These are phyloP conservation scores for Rhegmatorhina hoffmannsi DNA, from an alignment of 2,113 vertebrate species.

Conservation along the genomic window DNA sequence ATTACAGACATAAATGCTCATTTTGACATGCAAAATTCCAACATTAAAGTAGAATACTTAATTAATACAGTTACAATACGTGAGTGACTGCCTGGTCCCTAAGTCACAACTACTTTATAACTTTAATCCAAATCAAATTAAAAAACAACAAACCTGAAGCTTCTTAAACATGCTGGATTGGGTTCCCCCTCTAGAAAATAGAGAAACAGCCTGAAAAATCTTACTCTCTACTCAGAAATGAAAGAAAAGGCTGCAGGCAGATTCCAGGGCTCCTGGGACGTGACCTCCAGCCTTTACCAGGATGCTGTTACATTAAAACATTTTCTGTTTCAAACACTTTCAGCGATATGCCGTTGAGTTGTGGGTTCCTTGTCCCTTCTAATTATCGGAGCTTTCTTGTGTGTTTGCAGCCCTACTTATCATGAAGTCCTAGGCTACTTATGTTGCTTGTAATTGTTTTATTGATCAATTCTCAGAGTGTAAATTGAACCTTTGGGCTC, in stretches of 20 bases:
- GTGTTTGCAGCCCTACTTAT: not conserved
- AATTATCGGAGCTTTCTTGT: not conserved
- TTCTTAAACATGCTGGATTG: not conserved
- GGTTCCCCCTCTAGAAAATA: not conserved
- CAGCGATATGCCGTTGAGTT: not conserved
- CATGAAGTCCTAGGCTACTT: not conserved
- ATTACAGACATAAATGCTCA: not conserved
- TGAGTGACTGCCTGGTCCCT: not conserved
- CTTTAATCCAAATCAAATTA: not conserved
- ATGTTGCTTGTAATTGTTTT: slow-evolving; percentile 4
- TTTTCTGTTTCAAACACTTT: not conserved
- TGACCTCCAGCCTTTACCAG: not conserved
- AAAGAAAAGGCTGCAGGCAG: not conserved
- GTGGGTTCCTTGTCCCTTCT: not conserved
- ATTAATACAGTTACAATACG: not conserved
- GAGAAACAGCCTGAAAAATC: not conserved
- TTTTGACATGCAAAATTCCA: not conserved
- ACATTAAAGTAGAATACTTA: not conserved
- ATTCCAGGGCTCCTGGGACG: slow-evolving; percentile 22
- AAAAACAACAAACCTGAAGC: not conserved
- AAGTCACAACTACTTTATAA: not conserved
- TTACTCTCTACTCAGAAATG: not conserved
- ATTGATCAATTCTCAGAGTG: not conserved
- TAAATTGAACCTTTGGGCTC: not conserved
- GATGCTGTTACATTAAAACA: not conserved